Evolutionary conservation across 2,797 vertebrate genomes (phyloP).

Genomic region (Peromyscus attwateri): DNA sequence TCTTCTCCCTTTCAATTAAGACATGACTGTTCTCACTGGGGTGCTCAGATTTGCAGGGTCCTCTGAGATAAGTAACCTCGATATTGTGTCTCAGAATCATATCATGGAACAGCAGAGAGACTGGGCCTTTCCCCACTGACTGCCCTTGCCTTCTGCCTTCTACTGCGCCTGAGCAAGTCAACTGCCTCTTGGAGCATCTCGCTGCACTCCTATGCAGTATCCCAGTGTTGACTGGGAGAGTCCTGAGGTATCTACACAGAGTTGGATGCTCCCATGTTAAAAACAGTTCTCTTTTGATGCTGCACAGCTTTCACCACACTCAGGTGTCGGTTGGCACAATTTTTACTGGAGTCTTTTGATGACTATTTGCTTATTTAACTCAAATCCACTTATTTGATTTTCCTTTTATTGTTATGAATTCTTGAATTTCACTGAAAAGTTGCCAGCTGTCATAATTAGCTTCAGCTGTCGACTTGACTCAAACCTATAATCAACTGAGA

Average conservation of each 20-base stretch:
- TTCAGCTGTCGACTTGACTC: not conserved
- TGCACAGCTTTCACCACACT: not conserved
- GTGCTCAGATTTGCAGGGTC: not conserved
- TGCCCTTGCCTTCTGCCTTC: not conserved
- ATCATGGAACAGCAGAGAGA: not conserved
- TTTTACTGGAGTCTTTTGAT: not conserved
- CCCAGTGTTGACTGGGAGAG: too few species aligned
- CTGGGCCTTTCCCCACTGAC: not conserved
- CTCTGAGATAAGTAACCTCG: not conserved
- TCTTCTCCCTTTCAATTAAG: not conserved
- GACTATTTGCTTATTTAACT: not conserved
- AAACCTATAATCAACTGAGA: not conserved
- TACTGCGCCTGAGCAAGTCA: not conserved
- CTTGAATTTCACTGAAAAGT: not conserved
- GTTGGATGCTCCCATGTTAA: too few species aligned
- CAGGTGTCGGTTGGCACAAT: accelerated
- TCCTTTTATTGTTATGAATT: not conserved
- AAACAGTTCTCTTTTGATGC: not conserved
- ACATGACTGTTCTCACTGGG: too few species aligned
- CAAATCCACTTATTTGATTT: not conserved
- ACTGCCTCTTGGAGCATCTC: too few species aligned
- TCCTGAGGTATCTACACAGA: accelerated
- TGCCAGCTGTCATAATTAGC: too few species aligned
- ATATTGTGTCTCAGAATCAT: not conserved
- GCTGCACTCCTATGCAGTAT: not conserved